phyloP scores from a whole-genome alignment of 2,113 vertebrate species.

The Astatotilapia flaviijosephi region DNA sequence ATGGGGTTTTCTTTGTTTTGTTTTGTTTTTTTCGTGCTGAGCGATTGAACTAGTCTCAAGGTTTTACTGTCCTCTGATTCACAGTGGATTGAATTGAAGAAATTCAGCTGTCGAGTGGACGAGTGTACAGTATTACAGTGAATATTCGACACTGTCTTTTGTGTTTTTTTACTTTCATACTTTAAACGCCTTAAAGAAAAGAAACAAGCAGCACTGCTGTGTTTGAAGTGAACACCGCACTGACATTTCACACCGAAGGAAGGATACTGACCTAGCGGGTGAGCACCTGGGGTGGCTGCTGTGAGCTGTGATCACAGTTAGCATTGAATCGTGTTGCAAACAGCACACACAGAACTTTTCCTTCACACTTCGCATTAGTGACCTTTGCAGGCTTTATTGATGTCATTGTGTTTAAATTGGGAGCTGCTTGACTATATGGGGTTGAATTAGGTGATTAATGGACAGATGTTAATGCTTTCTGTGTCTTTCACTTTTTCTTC shows the following conservation, averaged over 20 bases:
- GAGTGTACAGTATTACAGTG: background rate
- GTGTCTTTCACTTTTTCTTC: background rate
- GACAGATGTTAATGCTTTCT: background rate
- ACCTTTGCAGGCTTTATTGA: slow-evolving; percentile 21
- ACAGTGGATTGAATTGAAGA: background rate
- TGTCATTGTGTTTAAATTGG: slow-evolving; percentile 1
- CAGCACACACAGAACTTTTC: background rate
- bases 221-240: slow-evolving; percentile 1
- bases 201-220: background rate
- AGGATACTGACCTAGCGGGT: slow-evolving; percentile 1
- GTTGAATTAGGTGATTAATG: background rate
- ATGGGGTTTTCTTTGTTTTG: background rate
- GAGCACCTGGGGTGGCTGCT: background rate
- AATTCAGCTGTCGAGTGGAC: background rate
- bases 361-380: background rate
- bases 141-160: background rate
- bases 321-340: background rate
- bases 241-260: slow-evolving; percentile 28
- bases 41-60: background rate
- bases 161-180: background rate
- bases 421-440: background rate
- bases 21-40: background rate
- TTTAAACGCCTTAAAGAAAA: background rate
- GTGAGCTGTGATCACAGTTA: background rate
- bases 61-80: background rate